phyloP scores from a whole-genome alignment of 2,888 invertebrate species.

The Drosophila recens region DNA sequence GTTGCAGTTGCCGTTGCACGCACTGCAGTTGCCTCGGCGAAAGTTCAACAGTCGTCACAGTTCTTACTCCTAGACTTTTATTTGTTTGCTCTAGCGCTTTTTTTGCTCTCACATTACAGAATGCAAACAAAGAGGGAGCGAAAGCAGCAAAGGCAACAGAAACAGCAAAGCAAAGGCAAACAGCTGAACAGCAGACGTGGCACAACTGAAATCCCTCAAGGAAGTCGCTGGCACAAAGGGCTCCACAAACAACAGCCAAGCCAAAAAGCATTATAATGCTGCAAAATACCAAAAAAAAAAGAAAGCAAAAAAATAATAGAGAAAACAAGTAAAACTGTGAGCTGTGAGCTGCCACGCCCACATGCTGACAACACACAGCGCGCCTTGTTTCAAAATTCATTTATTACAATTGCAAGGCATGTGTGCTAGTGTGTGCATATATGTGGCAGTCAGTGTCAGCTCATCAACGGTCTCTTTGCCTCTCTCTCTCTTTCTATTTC shows the following conservation, averaged over 20 bases:
- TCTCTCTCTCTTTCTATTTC: neutral
- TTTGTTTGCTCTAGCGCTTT: slow-evolving; percentile 62
- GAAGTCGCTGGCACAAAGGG: slow-evolving; percentile 47
- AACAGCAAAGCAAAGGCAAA: slow-evolving; percentile 40
- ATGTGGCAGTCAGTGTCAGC: slow-evolving; percentile 43
- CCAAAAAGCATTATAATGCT: slow-evolving; percentile 48
- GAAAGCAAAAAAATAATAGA: neutral
- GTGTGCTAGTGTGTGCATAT: slow-evolving; percentile 15
- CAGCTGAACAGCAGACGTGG: slow-evolving; percentile 45
- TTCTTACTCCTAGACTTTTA: slow-evolving; percentile 58
- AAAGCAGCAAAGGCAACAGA: slow-evolving; percentile 33
- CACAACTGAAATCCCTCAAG: slow-evolving; percentile 65
- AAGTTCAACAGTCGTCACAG: slow-evolving; percentile 76
- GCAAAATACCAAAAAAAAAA: slow-evolving; percentile 24
- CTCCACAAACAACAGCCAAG: slow-evolving; percentile 16
- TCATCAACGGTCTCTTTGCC: slow-evolving; percentile 49
- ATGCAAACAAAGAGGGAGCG: slow-evolving; percentile 52
- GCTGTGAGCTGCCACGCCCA: slow-evolving; percentile 58
- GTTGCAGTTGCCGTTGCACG: slow-evolving; percentile 1
- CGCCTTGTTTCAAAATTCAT: slow-evolving; percentile 73
- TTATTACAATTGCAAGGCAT: slow-evolving; percentile 62
- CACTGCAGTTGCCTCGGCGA: slow-evolving; percentile 37
- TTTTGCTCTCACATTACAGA: slow-evolving; percentile 53
- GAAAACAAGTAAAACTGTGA: slow-evolving; percentile 16
- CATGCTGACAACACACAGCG: slow-evolving; percentile 61